Evolutionary conservation across 1,140 invertebrate genomes (phyloP), one percentile per base, ranked within the genome.

Genomic region (Drosophila elegans): DNA sequence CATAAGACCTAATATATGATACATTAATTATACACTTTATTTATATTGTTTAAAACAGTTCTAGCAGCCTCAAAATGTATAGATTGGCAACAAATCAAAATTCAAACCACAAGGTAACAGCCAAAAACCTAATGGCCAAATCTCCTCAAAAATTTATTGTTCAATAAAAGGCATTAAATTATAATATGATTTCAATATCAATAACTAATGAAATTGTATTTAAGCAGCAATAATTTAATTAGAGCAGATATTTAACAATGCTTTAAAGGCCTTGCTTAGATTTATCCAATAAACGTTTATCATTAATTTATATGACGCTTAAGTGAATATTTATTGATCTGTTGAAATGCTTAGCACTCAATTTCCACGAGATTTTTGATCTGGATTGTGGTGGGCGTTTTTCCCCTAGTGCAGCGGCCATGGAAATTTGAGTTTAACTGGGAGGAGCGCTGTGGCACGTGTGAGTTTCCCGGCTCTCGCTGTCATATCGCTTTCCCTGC

Each of bases 391-490:
- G 42, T 21, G 56, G 56, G 56, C 54, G 54, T 45, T 44, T 59
- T 59, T 48, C 44, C 13, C 16, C 34, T 16, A 25, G 56, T 59
- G 56, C 36, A 66, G 10, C 29, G 48, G 41, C 74, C 80, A 82
- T 83, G 83, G 68, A 86, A 89, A 88, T 72, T 73, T 48, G 66
- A 78, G 75, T 82, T 81, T 60, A 44, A 29, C 60, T 42, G 27
- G 61, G 21, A 56, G 71, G 21, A 27, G 53, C 44, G 41, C 41
- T 48, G 54, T 71, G 73, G 78, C 73, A 76, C 62, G 79, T 81
- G 76, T 74, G 64, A 54, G 61, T 66, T 61, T 69, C 42, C 42
- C 61, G 75, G 64, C 54, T 56, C 64, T 61, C 64, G 74, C 56
- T 76, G 75, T 81, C 74, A 81, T 63, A 81, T 64, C 71, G 53